phyloP scores from a whole-genome alignment of 2,113 vertebrate genomes.

The Brachyhypopomus occidentalis region DNA sequence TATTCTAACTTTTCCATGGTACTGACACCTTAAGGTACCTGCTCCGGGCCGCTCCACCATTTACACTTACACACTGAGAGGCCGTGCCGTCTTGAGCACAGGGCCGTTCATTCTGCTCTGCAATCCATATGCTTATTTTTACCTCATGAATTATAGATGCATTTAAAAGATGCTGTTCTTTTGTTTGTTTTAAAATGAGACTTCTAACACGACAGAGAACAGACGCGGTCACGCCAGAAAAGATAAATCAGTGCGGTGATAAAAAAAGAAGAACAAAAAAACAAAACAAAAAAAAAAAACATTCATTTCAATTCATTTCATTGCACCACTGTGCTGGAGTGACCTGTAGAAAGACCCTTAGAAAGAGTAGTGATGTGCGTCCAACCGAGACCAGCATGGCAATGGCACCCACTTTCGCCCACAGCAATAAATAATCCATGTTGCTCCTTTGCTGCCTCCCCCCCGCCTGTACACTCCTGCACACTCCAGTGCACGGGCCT shows the following conservation, averaged over 20 bases:
- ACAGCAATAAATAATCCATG: conserved; percentile 6
- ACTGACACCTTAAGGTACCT: too few relatives aligned
- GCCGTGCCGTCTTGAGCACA: too few relatives aligned
- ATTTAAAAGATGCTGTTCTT: too few relatives aligned
- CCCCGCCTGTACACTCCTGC: background rate
- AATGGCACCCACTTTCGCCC: background rate
- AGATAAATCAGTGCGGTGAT: conserved; percentile 4
- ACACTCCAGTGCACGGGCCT: background rate
- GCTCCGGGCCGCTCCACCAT: too few relatives aligned
- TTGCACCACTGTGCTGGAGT: background rate
- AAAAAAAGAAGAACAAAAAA: background rate
- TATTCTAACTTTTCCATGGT: too few relatives aligned
- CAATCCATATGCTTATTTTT: too few relatives aligned
- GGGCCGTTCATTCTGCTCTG: too few relatives aligned
- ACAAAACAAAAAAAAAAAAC: too few relatives aligned
- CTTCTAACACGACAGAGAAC: background rate
- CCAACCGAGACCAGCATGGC: background rate
- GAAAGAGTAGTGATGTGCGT: background rate
- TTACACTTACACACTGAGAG: too few relatives aligned
- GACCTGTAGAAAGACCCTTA: background rate
- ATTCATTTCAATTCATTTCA: conserved; percentile 28
- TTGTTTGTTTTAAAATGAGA: too few relatives aligned
- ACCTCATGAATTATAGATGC: too few relatives aligned
- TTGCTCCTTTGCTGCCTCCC: background rate
- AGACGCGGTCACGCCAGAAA: background rate